Evolutionary conservation across 2,888 invertebrate genomes (phyloP).

Genomic region (Hirtodrosophila cameraria): DNA sequence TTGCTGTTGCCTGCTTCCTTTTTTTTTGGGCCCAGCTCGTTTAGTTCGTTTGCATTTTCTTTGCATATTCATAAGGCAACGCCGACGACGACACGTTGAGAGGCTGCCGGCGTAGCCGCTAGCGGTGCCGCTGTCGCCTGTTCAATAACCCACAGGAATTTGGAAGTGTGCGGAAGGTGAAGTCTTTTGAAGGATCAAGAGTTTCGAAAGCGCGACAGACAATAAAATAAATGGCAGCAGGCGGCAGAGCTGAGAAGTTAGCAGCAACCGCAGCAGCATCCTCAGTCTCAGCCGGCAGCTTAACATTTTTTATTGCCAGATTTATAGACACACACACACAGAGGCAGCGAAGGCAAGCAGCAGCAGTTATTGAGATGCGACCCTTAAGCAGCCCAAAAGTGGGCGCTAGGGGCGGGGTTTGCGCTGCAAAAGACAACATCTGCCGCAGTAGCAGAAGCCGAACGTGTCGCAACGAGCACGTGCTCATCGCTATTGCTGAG

Average conservation of each 20-base stretch:
- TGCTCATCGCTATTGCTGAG: conserved; percentile 54
- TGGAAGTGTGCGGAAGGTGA: conserved; percentile 6
- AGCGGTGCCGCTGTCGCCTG: conserved; percentile 11
- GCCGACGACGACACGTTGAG: conserved; percentile 16
- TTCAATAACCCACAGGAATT: conserved; percentile 54
- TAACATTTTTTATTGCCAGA: conserved; percentile 51
- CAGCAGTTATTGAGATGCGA: conserved; percentile 30
- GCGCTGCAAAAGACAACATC: conserved; percentile 1
- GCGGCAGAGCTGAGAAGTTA: conserved; percentile 20
- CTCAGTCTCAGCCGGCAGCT: conserved; percentile 47
- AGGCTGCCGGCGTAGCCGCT: background rate
- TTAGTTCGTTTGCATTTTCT: conserved; percentile 69
- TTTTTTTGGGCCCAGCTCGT: conserved; percentile 42
- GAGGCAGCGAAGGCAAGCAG: conserved; percentile 13
- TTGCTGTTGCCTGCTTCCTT: conserved; percentile 1
- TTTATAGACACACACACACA: conserved; percentile 21
- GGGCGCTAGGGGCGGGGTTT: background rate
- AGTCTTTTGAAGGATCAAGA: conserved; percentile 46
- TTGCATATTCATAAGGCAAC: conserved; percentile 73
- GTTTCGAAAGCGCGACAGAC: conserved; percentile 45
- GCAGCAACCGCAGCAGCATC: conserved; percentile 46
- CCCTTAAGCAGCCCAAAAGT: conserved; percentile 35
- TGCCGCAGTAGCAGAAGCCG: conserved; percentile 41
- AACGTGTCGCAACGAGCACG: conserved; percentile 37
- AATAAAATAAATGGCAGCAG: conserved; percentile 28